These are phyloP conservation scores for Odontomyia ornata DNA, from an alignment of 2,888 invertebrate genomes.

Conservation along the genomic window DNA sequence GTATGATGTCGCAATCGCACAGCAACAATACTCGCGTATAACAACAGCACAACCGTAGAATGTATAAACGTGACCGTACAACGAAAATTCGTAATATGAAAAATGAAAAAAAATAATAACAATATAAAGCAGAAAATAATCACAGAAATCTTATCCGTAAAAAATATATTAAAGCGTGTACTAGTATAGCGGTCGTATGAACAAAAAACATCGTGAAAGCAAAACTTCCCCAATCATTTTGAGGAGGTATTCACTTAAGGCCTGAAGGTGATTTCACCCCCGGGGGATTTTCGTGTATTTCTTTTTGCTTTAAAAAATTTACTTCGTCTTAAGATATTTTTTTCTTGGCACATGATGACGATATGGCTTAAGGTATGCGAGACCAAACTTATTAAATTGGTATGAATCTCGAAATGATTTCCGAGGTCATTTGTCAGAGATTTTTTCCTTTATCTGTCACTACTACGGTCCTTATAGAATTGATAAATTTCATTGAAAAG, in stretches of 20 bases:
- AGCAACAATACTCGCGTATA: background rate
- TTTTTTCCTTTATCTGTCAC: background rate
- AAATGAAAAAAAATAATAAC: constrained; percentile 23
- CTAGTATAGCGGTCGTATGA: too few relatives aligned
- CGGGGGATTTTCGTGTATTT: constrained; percentile 23
- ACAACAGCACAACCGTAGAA: background rate
- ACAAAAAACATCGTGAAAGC: too few relatives aligned
- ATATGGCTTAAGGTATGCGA: background rate
- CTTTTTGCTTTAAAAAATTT: constrained; percentile 35
- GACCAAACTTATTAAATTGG: background rate
- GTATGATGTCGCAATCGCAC: constrained; percentile 38
- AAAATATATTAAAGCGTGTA: constrained; percentile 10
- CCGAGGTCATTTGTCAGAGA: background rate
- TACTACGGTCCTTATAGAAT: too few relatives aligned
- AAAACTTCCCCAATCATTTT: constrained; percentile 28
- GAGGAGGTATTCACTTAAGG: constrained; percentile 8
- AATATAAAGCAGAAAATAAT: constrained; percentile 34
- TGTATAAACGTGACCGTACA: constrained; percentile 2
- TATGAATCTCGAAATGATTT: background rate
- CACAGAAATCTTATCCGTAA: constrained; percentile 35
- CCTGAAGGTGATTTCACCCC: constrained; percentile 1
- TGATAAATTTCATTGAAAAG: too few relatives aligned
- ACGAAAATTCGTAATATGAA: constrained; percentile 18
- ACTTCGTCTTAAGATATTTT: background rate
- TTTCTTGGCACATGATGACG: background rate